Evolutionary conservation across 2,888 invertebrate genomes (phyloP).

Genomic region (Mythimna lalbum): DNA sequence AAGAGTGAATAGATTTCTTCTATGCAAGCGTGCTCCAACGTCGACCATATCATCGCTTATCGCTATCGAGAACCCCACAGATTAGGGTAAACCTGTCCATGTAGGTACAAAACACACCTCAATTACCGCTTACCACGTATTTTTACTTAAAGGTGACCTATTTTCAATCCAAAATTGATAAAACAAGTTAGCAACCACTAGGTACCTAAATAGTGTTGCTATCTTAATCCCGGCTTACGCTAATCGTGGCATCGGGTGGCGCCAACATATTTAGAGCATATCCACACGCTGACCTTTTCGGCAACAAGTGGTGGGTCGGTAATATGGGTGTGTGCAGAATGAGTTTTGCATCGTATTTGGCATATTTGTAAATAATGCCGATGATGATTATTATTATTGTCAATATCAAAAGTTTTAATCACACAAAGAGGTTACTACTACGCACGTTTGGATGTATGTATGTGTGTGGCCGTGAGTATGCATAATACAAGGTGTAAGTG

Average conservation of each 20-base stretch:
- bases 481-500: no score
- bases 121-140: neutral
- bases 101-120: neutral
- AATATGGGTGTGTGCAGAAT: neutral
- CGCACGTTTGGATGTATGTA: no score
- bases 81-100: no score
- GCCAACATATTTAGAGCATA: constrained; percentile 15
- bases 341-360: constrained; percentile 1
- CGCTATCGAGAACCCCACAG: no score
- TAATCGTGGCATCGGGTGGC: constrained; percentile 41
- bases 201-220: constrained; percentile 21
- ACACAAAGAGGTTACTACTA: no score
- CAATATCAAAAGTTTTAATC: no score
- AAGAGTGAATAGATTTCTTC: no score
- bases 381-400: no score
- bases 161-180: constrained; percentile 17
- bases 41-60: no score
- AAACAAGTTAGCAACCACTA: constrained; percentile 19
- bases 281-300: constrained; percentile 15
- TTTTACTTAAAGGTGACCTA: neutral
- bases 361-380: no score
- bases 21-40: no score
- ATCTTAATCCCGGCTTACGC: constrained; percentile 43
- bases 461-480: no score
- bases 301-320: constrained; percentile 49